Evolutionary conservation across 2,797 vertebrate species (phyloP).

Genomic region (Propithecus perrieri): DNA sequence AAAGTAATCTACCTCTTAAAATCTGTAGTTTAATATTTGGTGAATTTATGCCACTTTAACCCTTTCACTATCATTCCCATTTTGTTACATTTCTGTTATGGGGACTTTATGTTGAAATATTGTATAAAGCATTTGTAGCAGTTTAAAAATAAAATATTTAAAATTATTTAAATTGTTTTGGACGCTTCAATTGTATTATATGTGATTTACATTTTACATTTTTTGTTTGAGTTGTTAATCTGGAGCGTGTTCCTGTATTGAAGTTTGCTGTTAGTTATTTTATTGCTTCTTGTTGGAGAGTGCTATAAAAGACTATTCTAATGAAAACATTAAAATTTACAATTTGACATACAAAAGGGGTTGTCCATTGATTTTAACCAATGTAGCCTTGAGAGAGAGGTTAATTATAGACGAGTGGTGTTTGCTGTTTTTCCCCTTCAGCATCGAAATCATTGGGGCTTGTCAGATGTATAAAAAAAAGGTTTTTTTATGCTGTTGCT

Average conservation of each 20-base stretch:
- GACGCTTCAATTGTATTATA: conserved; percentile 89
- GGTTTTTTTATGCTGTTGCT: conserved; percentile 68
- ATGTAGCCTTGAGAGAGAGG: conserved; percentile 74
- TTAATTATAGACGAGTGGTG: conserved; percentile 59
- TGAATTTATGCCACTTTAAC: conserved; percentile 88
- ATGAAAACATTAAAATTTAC: conserved; percentile 87
- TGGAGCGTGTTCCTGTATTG: conserved; percentile 85
- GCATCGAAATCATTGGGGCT: background rate
- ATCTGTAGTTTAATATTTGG: conserved; percentile 87
- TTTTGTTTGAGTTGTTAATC: conserved; percentile 84
- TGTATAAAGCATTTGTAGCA: conserved; percentile 92
- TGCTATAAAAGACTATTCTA: conserved; percentile 85
- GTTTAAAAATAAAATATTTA: conserved; percentile 93
- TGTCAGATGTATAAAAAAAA: conserved; percentile 9
- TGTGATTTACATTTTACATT: conserved; percentile 91
- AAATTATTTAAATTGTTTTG: conserved; percentile 96
- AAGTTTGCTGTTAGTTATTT: conserved; percentile 86
- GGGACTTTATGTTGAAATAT: conserved; percentile 87
- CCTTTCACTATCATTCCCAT: conserved; percentile 89
- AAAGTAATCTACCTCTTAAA: conserved; percentile 91
- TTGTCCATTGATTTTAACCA: conserved; percentile 85
- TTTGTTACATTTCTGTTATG: conserved; percentile 88
- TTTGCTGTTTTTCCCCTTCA: conserved; percentile 54
- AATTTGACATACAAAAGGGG: conserved; percentile 82
- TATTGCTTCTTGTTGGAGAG: conserved; percentile 84